Evolutionary conservation across 2,113 vertebrate species (phyloP).

Genomic region (Centropus bengalensis): DNA sequence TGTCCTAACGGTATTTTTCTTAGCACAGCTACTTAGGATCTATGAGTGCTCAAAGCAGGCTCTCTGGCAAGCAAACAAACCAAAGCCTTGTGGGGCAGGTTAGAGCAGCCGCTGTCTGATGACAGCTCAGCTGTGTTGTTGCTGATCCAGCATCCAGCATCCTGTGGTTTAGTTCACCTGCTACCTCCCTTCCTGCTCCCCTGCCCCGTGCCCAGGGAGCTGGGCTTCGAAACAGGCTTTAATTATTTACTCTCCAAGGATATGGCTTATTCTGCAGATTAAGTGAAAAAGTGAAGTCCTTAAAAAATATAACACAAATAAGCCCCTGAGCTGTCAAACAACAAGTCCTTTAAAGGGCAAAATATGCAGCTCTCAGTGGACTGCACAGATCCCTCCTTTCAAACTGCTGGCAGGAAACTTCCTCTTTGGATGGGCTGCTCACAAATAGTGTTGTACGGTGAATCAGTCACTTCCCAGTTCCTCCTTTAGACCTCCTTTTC

Average conservation of each 20-base stretch:
- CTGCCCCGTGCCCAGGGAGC: background rate
- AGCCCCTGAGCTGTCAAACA: conserved; percentile 50
- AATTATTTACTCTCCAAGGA: conserved; percentile 40
- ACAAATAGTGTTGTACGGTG: conserved; percentile 26
- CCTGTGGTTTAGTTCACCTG: conserved; percentile 44
- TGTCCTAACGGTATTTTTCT: background rate
- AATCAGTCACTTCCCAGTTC: conserved; percentile 6
- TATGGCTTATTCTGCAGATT: conserved; percentile 48
- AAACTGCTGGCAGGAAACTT: conserved; percentile 55
- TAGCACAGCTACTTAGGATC: background rate
- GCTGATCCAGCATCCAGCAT: conserved; percentile 30
- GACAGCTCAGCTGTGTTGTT: conserved; percentile 50
- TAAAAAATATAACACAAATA: conserved; percentile 52
- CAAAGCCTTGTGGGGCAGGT: conserved; percentile 7
- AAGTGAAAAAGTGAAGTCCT: conserved; percentile 52
- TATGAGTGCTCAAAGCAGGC: conserved; percentile 33
- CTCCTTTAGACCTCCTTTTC: background rate
- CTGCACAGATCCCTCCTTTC: conserved; percentile 60
- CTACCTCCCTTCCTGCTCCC: background rate
- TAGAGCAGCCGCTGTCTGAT: conserved; percentile 15
- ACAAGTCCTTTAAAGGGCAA: conserved; percentile 69
- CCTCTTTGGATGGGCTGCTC: conserved; percentile 53
- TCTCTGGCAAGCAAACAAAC: conserved; percentile 41
- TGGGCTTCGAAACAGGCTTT: background rate
- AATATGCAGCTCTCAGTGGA: conserved; percentile 15